phyloP scores from a whole-genome alignment of 1,140 invertebrate genomes.

The Mya arenaria region DNA sequence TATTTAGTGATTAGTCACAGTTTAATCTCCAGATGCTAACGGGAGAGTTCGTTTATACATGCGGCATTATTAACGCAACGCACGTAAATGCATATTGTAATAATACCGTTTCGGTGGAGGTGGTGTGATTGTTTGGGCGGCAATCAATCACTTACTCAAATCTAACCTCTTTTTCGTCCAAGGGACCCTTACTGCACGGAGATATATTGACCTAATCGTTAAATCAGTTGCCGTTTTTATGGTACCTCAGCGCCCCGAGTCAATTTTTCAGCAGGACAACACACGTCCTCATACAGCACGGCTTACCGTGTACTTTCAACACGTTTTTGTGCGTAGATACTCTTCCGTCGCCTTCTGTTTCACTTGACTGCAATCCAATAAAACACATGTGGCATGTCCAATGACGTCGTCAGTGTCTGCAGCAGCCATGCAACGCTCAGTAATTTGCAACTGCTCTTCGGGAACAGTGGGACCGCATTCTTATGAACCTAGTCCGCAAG shows the following conservation, averaged over 20 bases:
- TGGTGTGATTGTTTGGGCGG: slow-evolving; percentile 12
- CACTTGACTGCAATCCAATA: not conserved
- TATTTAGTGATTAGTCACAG: not conserved
- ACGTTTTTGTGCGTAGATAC: not conserved
- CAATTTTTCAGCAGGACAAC: slow-evolving; percentile 15
- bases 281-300: not conserved
- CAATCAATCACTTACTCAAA: not conserved
- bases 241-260: not conserved
- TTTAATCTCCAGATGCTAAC: not conserved
- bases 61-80: not conserved
- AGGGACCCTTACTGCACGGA: not conserved
- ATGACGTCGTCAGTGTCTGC: not conserved
- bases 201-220: slow-evolving; percentile 6
- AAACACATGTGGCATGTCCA: slow-evolving; percentile 4
- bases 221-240: not conserved
- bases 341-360: not conserved
- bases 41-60: not conserved
- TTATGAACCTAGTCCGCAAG: not conserved
- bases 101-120: not conserved
- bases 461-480: not conserved
- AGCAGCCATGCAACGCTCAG: not conserved
- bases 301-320: slow-evolving; percentile 1
- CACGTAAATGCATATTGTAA: slow-evolving; percentile 5
- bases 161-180: not conserved
- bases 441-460: not conserved